Evolutionary conservation across 2,797 vertebrate species (phyloP).

Genomic region (Margarornis squamiger): DNA sequence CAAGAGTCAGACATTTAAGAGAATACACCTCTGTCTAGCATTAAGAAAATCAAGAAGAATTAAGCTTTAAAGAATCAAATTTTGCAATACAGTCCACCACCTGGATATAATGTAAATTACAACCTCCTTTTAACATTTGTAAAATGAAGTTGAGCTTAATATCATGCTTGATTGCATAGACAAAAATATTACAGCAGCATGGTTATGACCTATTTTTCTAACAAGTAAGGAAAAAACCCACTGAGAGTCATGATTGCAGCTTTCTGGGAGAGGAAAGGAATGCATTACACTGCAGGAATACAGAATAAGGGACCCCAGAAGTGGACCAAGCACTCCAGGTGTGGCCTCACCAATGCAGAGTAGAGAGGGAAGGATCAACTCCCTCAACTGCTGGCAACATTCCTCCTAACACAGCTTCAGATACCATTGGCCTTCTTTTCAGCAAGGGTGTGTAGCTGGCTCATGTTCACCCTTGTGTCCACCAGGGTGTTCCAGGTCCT

Average conservation of each 20-base stretch:
- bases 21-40: not conserved
- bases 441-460: not conserved
- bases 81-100: not conserved
- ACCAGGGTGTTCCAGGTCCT: not conserved
- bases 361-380: not conserved
- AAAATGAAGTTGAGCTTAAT: not conserved
- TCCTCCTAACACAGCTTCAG: not conserved
- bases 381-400: not conserved
- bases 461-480: not conserved
- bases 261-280: not conserved
- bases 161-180: not conserved
- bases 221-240: not conserved
- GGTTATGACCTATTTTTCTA: not conserved
- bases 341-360: rapidly evolving
- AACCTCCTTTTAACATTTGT: not conserved
- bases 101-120: not conserved
- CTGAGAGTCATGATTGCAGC: not conserved
- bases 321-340: rapidly evolving
- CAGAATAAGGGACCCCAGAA: not conserved
- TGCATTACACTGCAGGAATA: not conserved
- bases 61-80: not conserved
- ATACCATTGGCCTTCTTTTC: not conserved
- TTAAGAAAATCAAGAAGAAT: not conserved
- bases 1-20: not conserved
- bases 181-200: not conserved